Evolutionary conservation across 2,888 invertebrate species (phyloP), one percentile per base, ranked within the genome.

Genomic region (Teinopalpus imperialis): DNA sequence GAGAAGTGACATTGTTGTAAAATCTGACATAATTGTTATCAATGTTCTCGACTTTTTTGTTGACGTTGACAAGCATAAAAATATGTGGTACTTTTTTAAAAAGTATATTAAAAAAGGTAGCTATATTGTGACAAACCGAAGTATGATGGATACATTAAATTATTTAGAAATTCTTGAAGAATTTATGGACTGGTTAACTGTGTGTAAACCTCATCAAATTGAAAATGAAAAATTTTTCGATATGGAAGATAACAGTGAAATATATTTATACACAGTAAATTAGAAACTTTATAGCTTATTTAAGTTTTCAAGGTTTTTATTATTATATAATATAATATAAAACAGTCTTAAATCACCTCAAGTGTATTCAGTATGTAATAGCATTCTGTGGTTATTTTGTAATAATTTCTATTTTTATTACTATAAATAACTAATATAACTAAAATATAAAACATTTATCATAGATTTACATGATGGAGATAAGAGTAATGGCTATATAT

Each of bases 41-140:
- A 94, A 94, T 75, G 91, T 92, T 1, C 90, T 94, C 63, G 93
- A 93, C 60, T 94, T 93, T 66, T 94, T 94, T 77, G 76, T 92
- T 47, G 74, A 90, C 27, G 66, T 74, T 42, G 86, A 90, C 20
- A 86, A 90, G 43, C 93, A 94, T 63, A 88, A 74, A 49, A 67
- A 89, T 54, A 88, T 92, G 53, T 93, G 93, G 93, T 68, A 76
- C 48, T 92, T 91, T 62, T 78, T 93, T 4, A 87, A 83, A 49
- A 74, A 85, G 43, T 69, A 86, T 54, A 67, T 91, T 0, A 90
- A 83, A 58, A 89, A 87, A 55, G 91, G 91, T 9, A 85, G 90
- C 21, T 81, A 91, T 50, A 57, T 93, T n/a, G 79, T 93, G 8
- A 89, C 90, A 3, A 87, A 90, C 36, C 92, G 93, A 48, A 86